Evolutionary conservation across 1,140 invertebrate species (phyloP).

Genomic region (Drosophila saltans): DNA sequence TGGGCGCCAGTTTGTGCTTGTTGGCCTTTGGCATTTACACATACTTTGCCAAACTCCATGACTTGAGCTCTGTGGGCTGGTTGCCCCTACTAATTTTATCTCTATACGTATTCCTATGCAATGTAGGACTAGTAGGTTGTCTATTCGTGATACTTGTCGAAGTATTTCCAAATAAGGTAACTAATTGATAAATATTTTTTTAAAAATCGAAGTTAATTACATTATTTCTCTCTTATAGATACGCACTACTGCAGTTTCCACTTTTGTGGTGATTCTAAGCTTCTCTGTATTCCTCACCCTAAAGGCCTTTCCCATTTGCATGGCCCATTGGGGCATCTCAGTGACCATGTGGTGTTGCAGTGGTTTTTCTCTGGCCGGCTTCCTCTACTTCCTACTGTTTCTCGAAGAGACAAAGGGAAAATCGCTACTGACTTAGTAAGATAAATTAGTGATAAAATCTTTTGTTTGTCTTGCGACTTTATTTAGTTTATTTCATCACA

Average conservation of each 20-base stretch:
- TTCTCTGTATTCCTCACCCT: slow-evolving; percentile 52
- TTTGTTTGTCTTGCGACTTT: not conserved
- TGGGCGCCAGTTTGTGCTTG: slow-evolving; percentile 45
- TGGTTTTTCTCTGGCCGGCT: slow-evolving; percentile 32
- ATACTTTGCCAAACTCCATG: slow-evolving; percentile 24
- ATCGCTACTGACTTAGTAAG: slow-evolving; percentile 57
- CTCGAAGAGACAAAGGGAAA: slow-evolving; percentile 72
- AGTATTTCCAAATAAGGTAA: slow-evolving; percentile 62
- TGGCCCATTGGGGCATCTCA: slow-evolving; percentile 55
- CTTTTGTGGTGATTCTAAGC: slow-evolving; percentile 60
- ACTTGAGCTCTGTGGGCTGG: slow-evolving; percentile 56
- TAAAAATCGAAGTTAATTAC: not conserved
- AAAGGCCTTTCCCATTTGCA: slow-evolving; percentile 67
- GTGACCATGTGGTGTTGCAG: slow-evolving; percentile 55
- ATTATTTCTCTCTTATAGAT: slow-evolving; percentile 44
- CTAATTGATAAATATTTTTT: not conserved
- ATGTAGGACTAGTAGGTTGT: slow-evolving; percentile 66
- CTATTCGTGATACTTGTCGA: slow-evolving; percentile 73
- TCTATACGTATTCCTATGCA: slow-evolving; percentile 63
- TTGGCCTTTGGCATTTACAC: slow-evolving; percentile 48
- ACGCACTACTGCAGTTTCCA: slow-evolving; percentile 52
- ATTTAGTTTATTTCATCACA: slow-evolving; percentile 23
- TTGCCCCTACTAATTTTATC: slow-evolving; percentile 61
- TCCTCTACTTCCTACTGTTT: slow-evolving; percentile 50
- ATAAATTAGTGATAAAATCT: slow-evolving; percentile 22